Evolutionary conservation across 2,113 vertebrate species (phyloP).

Genomic region (Cranoglanis bouderius): DNA sequence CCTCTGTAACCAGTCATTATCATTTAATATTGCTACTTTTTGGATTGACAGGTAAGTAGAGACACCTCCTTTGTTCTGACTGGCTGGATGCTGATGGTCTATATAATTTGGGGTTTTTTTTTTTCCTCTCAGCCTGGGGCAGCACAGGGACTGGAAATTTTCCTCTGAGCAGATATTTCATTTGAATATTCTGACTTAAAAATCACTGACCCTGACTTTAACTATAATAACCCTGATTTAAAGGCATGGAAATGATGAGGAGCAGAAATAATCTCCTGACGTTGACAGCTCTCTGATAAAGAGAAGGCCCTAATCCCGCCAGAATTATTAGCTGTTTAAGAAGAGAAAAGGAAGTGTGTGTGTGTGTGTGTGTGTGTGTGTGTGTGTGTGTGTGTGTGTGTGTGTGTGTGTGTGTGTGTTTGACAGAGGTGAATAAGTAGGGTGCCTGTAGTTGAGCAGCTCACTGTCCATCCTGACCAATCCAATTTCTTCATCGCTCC

Average conservation of each 20-base stretch:
- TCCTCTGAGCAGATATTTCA: background rate
- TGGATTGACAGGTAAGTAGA: background rate
- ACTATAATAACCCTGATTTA: conserved; percentile 32
- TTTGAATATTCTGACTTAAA: conserved; percentile 21
- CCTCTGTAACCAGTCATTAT: background rate
- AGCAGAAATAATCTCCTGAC: conserved; percentile 43
- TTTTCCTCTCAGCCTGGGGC: background rate
- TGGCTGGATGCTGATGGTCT: background rate
- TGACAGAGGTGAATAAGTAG: conserved; percentile 10
- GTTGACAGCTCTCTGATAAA: conserved; percentile 41
- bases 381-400: conserved; percentile 31
- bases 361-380: conserved; percentile 33
- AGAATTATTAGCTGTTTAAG: conserved; percentile 41
- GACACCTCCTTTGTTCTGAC: background rate
- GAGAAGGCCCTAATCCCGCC: conserved; percentile 39
- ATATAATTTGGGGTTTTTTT: background rate
- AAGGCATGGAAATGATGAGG: conserved; percentile 33
- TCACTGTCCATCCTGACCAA: conserved; percentile 20
- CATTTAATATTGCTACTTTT: background rate
- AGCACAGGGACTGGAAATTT: background rate
- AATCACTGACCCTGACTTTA: conserved; percentile 30
- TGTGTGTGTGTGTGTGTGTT: conserved; percentile 21
- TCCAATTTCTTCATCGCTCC: background rate
- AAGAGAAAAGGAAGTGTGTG: background rate
- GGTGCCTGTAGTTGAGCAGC: conserved; percentile 8